Evolutionary conservation across 2,797 vertebrate genomes (phyloP).

Genomic region (Enteromius afrohamiltoni): DNA sequence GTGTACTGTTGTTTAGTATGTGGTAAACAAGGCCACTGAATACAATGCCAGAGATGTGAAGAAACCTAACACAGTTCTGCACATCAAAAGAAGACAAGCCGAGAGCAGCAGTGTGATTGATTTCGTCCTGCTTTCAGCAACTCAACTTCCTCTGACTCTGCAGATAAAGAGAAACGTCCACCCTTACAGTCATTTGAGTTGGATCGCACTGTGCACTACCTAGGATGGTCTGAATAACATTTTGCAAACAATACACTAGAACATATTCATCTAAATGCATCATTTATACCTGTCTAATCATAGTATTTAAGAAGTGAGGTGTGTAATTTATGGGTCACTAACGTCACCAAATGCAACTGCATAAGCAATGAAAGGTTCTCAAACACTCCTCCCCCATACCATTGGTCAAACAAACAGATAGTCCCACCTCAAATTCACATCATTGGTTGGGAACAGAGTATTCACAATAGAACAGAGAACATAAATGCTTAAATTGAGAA

Average conservation of each 20-base stretch:
- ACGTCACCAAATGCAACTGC: neutral
- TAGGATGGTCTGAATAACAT: constrained; percentile 10
- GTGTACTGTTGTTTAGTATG: constrained; percentile 21
- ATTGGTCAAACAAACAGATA: constrained; percentile 6
- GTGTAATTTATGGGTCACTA: neutral
- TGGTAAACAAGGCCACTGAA: constrained; percentile 18
- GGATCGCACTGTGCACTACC: constrained; percentile 1
- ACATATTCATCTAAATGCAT: constrained; percentile 31
- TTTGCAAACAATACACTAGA: constrained; percentile 36
- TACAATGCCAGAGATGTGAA: constrained; percentile 7
- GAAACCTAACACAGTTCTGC: neutral
- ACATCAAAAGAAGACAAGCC: constrained; percentile 3
- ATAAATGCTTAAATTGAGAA: too few relatives aligned
- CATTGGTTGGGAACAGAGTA: neutral
- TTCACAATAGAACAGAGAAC: too few relatives aligned
- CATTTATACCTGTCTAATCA: neutral
- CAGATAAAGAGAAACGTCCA: constrained; percentile 27
- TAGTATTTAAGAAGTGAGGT: neutral
- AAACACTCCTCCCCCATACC: neutral
- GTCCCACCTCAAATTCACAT: neutral
- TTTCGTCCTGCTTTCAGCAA: constrained; percentile 36
- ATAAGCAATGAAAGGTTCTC: neutral
- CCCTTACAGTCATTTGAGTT: constrained; percentile 10
- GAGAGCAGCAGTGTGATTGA: constrained; percentile 32
- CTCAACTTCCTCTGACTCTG: constrained; percentile 25